Percentiles rank a stretch among this genome's conserved stretches.
phyloP scores from a whole-genome alignment of 2,888 invertebrate species.

The Vanessa cardui region DNA sequence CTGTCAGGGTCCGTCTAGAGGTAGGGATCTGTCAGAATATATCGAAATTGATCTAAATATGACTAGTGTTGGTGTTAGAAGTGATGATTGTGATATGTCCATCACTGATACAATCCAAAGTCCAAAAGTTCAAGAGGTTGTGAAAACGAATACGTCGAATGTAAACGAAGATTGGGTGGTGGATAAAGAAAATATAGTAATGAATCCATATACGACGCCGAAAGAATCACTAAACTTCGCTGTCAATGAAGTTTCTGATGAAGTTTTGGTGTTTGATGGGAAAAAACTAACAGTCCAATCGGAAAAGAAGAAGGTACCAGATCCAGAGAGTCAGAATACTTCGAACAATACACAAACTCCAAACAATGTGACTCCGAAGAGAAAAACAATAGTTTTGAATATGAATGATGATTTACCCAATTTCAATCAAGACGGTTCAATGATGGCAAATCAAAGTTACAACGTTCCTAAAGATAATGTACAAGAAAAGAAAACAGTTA shows the following conservation, averaged over 20 bases:
- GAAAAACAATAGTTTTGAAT: slow-evolving; percentile 64
- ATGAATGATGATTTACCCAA: slow-evolving; percentile 66
- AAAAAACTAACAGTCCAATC: slow-evolving; percentile 63
- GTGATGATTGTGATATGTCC: slow-evolving; percentile 68
- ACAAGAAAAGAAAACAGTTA: slow-evolving; percentile 20
- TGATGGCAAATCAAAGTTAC: not conserved
- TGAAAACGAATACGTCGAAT: slow-evolving; percentile 45
- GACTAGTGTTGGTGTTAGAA: slow-evolving; percentile 52
- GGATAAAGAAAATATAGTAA: slow-evolving; percentile 71
- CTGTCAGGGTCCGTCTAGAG: slow-evolving; percentile 49
- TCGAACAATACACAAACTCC: not conserved
- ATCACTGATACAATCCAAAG: slow-evolving; percentile 66
- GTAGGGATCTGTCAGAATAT: slow-evolving; percentile 59
- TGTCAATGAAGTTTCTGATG: slow-evolving; percentile 56
- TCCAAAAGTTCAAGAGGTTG: slow-evolving; percentile 60
- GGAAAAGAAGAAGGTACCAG: slow-evolving; percentile 35
- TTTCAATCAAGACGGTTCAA: slow-evolving; percentile 47
- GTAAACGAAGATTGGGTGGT: slow-evolving; percentile 54
- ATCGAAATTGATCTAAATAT: slow-evolving; percentile 69
- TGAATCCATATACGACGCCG: slow-evolving; percentile 65
- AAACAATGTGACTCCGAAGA: slow-evolving; percentile 44
- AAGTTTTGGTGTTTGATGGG: slow-evolving; percentile 71
- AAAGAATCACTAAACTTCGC: slow-evolving; percentile 61
- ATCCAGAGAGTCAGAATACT: slow-evolving; percentile 34
- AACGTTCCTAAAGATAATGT: not conserved